phyloP scores from a whole-genome alignment of 2,797 vertebrate species.

The Basileuterus tristriatus region DNA sequence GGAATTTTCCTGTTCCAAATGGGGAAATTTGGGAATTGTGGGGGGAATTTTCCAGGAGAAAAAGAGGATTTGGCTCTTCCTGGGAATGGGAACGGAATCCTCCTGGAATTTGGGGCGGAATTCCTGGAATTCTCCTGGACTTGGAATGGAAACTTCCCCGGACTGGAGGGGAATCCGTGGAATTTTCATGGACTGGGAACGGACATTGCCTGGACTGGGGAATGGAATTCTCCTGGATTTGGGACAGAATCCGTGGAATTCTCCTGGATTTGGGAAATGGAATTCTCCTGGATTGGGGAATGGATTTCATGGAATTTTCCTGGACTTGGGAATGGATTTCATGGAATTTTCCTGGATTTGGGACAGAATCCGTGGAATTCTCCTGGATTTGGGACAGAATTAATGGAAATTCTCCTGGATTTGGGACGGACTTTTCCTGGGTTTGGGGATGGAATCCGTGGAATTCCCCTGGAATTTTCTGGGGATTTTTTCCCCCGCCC shows the following conservation, averaged over 20 bases:
- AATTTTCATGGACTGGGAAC: neutral
- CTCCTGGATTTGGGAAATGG: neutral
- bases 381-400: neutral
- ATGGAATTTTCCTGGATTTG: neutral
- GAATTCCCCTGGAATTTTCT: neutral
- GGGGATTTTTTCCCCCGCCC: no score
- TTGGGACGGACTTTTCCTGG: neutral
- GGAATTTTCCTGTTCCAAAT: neutral
- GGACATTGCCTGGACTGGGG: neutral
- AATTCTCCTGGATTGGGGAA: neutral
- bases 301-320: no score
- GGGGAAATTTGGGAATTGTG: neutral
- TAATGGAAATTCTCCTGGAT: no score
- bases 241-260: no score
- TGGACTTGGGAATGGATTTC: neutral
- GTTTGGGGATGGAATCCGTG: neutral
- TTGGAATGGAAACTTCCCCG: neutral
- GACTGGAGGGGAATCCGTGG: neutral
- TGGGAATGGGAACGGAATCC: accelerated
- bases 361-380: neutral
- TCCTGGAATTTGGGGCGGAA: neutral
- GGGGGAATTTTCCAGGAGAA: neutral
- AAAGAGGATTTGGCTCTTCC: neutral
- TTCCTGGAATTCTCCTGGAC: neutral
- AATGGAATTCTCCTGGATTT: no score